These are phyloP conservation scores for Prostheceraeus crozeri DNA, from an alignment of 2,888 invertebrate species.

Conservation along the genomic window DNA sequence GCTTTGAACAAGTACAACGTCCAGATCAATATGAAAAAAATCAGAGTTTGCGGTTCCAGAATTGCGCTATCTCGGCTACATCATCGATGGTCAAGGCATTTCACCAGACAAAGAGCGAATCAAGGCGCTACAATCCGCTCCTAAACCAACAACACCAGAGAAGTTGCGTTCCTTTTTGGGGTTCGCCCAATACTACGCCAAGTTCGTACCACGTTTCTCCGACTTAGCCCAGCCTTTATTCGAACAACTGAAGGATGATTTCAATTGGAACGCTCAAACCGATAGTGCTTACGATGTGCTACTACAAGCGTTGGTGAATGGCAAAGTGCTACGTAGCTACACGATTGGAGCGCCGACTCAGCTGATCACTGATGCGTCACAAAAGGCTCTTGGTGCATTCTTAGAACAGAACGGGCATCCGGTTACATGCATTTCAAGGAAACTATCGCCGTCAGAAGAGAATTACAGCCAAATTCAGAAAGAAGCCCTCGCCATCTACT, in stretches of 20 bases:
- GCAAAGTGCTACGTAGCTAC: no score
- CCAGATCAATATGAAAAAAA: constrained; percentile 1
- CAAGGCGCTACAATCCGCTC: neutral
- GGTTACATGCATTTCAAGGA: constrained; percentile 1
- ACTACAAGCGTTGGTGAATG: no score
- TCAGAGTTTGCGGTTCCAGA: neutral
- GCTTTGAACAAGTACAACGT: constrained; percentile 23
- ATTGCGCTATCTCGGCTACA: neutral
- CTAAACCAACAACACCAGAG: constrained; percentile 6
- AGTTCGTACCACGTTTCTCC: constrained; percentile 12
- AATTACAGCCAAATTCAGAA: constrained; percentile 22
- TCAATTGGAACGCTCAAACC: no score
- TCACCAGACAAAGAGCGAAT: constrained; percentile 13
- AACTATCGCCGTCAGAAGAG: neutral
- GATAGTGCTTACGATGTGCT: no score
- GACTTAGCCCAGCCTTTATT: constrained; percentile 10
- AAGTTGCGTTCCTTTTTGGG: neutral
- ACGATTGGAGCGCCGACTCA: no score
- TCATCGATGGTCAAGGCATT: neutral
- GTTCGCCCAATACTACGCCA: constrained; percentile 14
- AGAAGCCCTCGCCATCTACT: constrained; percentile 23
- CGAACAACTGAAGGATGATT: no score
- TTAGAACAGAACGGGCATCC: constrained; percentile 28
- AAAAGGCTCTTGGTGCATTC: constrained; percentile 15
- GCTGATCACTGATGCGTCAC: constrained; percentile 10